Evolutionary conservation across 2,797 vertebrate species (phyloP).

Genomic region (Periophthalmus magnuspinnatus): DNA sequence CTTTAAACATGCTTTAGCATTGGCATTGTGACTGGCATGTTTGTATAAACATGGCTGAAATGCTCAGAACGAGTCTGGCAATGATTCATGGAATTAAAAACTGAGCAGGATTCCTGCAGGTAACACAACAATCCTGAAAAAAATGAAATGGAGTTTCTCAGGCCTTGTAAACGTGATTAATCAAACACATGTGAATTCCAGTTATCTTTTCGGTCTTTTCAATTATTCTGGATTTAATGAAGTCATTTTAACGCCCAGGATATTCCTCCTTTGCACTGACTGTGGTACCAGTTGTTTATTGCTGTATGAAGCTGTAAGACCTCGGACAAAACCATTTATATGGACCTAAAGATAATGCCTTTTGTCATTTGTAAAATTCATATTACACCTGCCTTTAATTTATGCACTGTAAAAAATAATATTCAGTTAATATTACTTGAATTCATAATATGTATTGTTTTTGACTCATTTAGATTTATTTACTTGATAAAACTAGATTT

Average conservation of each 20-base stretch:
- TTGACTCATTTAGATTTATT: not conserved
- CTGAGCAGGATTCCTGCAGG: too few relatives aligned
- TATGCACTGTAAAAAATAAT: slow-evolving; percentile 25
- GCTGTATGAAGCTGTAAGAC: slow-evolving; percentile 27
- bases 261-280: not conserved
- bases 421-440: not conserved
- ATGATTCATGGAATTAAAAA: too few relatives aligned
- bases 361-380: slow-evolving; percentile 20
- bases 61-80: too few relatives aligned
- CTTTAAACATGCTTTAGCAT: too few relatives aligned
- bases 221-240: not conserved
- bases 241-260: not conserved
- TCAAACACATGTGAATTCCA: too few relatives aligned
- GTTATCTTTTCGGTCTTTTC: not conserved
- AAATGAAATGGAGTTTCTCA: too few relatives aligned
- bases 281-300: slow-evolving; percentile 10
- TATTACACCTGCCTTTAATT: slow-evolving; percentile 35
- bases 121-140: too few relatives aligned
- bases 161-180: too few relatives aligned
- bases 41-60: too few relatives aligned
- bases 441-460: not conserved
- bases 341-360: slow-evolving; percentile 30
- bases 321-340: slow-evolving; percentile 22
- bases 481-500: not conserved
- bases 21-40: too few relatives aligned